Evolutionary conservation across 2,888 invertebrate genomes (phyloP), one percentile per base, ranked within the genome.

Genomic region (Phoenoteleia sp.): DNA sequence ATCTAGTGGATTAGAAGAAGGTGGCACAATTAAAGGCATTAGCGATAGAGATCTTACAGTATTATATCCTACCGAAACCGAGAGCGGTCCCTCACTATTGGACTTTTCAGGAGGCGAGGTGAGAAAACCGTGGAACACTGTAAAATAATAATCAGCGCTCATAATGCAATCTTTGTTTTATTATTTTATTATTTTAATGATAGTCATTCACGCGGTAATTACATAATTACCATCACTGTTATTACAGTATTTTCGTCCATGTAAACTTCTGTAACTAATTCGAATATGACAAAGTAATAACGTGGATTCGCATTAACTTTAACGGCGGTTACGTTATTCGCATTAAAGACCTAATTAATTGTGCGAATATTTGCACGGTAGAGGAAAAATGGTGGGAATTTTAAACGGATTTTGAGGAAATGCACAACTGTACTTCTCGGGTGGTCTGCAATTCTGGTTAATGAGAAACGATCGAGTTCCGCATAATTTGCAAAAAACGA

Each of bases 1-100:
- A 96, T 54, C 94, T 9, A 95, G 95, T 39, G 94, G 94, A 52
- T 91, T 96, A n/a, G 95, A 94, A 89, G 92, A 94, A 86, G 95
- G 95, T 15, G 95, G 95, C 27, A 94, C 93, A 4, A 91, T 94
- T 17, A 93, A 92, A 67, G 92, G 92, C 64, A 92, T 94, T 21
- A 80, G 92, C 17, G 85, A 88, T 86, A 52, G 82, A 3, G 89
- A 91, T 4, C 66, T 90, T 5, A 94, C 94, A 0, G 87, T 94
- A 27, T 89, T 95, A 17, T 90, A 94, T 82, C 94, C 94, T 0
- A 93, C 94, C 19, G 94, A 94, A 45, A 94, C 94, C 56, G 95
- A 95, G 75, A 94, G 94, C 88, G 93, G 91, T n/a, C 91, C 92
- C 7, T 91, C 95, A 0, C 92, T 96, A 85, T 91, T 96, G 17